Evolutionary conservation across 2,888 invertebrate species (phyloP).

Genomic region (Amorpha juglandis): DNA sequence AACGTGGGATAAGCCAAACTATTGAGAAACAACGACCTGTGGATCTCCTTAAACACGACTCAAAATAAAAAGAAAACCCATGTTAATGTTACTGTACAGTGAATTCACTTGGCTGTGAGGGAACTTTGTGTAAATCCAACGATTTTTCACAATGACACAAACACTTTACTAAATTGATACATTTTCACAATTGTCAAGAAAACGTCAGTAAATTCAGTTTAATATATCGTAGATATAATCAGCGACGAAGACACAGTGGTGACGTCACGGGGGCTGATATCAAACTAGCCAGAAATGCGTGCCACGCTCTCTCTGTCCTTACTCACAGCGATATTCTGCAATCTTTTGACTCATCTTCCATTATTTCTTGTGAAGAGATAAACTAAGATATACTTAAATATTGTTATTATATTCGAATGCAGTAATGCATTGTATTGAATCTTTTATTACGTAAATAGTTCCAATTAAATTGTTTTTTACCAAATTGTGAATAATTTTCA

Average conservation of each 20-base stretch:
- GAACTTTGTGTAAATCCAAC: background rate
- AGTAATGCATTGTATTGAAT: background rate
- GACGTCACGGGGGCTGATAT: constrained; percentile 79
- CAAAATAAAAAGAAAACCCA: constrained; percentile 17
- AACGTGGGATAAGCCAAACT: constrained; percentile 49
- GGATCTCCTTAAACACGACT: constrained; percentile 52
- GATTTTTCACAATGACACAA: background rate
- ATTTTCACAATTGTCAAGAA: constrained; percentile 3
- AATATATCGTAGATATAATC: constrained; percentile 56
- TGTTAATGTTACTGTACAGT: constrained; percentile 7
- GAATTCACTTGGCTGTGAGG: background rate
- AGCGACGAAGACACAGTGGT: constrained; percentile 61
- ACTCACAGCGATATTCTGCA: constrained; percentile 71
- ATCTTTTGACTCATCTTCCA: constrained; percentile 35
- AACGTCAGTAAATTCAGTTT: constrained; percentile 24
- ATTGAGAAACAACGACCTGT: constrained; percentile 72
- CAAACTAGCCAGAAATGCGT: constrained; percentile 82
- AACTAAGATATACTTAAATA: background rate
- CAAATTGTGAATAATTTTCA: no score
- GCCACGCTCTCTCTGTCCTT: constrained; percentile 76
- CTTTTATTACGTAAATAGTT: background rate
- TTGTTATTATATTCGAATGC: background rate
- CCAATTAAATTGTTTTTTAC: background rate
- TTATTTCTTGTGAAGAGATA: constrained; percentile 6
- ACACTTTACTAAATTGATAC: background rate